Evolutionary conservation across 2,888 invertebrate species (phyloP).

Genomic region (Drosophila multiciliata): DNA sequence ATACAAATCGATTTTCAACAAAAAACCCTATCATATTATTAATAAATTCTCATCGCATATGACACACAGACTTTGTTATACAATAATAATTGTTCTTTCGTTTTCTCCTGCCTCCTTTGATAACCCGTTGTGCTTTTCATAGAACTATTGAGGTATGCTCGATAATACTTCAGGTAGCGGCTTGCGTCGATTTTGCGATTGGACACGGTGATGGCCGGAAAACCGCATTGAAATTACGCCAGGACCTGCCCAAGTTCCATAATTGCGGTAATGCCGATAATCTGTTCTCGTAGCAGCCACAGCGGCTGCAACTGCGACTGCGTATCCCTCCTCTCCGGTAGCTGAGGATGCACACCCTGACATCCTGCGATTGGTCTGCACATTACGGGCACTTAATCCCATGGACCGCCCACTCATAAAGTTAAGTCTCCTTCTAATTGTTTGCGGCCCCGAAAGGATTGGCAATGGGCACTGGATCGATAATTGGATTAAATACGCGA

Average conservation of each 20-base stretch:
- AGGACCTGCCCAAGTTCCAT: conserved; percentile 76
- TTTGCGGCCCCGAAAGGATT: conserved; percentile 53
- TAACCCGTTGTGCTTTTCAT: conserved; percentile 1
- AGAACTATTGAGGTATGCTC: background rate
- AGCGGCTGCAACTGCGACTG: conserved; percentile 5
- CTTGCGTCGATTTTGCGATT: conserved; percentile 43
- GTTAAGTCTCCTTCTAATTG: conserved; percentile 69
- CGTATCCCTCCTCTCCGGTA: background rate
- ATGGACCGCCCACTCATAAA: conserved; percentile 61
- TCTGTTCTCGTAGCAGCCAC: conserved; percentile 61
- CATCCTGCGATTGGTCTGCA: conserved; percentile 28
- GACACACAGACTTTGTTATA: background rate
- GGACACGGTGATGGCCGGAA: conserved; percentile 68
- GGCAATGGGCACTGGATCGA: conserved; percentile 36
- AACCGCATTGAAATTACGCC: conserved; percentile 78
- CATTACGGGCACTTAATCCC: conserved; percentile 56
- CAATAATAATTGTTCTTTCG: background rate
- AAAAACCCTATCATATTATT: background rate
- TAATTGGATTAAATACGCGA: conserved; percentile 74
- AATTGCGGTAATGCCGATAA: conserved; percentile 81
- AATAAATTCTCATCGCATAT: background rate
- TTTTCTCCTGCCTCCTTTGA: background rate
- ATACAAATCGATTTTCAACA: background rate
- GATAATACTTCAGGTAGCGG: conserved; percentile 39
- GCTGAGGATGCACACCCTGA: conserved; percentile 16